A percentile compares a stretch with the other conserved stretches of the same genome.
Conservation (phyloP, 92 coral and sea anemone genomes). For the Actinostola sp. region DNA sequence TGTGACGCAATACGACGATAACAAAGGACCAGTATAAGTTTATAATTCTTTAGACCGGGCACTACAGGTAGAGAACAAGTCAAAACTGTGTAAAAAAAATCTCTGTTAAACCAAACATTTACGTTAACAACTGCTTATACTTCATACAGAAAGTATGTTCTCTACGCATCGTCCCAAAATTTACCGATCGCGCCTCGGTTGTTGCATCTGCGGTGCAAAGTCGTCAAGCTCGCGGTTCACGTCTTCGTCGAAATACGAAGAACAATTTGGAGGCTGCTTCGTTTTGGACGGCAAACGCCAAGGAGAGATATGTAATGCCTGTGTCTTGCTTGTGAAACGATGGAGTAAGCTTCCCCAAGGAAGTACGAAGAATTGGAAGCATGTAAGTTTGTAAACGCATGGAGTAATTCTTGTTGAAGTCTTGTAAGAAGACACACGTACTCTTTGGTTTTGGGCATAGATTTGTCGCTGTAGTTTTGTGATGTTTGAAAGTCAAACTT, state of each 20-base stretch:
- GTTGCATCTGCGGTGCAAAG: constrained; percentile 98
- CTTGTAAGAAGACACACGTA: background rate
- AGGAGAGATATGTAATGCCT: constrained; percentile 98
- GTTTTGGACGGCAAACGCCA: constrained; percentile 73
- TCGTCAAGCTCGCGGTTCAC: constrained; percentile 98
- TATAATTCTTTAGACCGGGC: background rate
- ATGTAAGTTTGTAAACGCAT: constrained; percentile 64
- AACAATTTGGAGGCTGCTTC: constrained; percentile 88
- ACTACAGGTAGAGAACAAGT: background rate
- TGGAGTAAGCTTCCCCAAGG: constrained; percentile 94
- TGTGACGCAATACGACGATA: constrained; percentile 8
- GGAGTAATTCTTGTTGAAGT: background rate
- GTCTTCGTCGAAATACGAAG: constrained; percentile 89
- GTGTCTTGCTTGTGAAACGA: constrained; percentile 93
- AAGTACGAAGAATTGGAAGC: constrained; percentile 91
- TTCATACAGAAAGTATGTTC: constrained; percentile 57
- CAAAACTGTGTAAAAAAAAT: constrained; percentile 8
- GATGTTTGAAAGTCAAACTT: constrained; percentile 2
- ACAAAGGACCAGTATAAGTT: constrained; percentile 13
- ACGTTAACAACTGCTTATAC: constrained; percentile 10
- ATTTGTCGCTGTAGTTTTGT: background rate
- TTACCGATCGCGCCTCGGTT: constrained; percentile 93
- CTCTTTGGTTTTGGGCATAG: constrained; percentile 38
- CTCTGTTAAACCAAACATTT: background rate
- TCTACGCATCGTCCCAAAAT: constrained; percentile 91